Evolutionary conservation across 1,140 invertebrate species (phyloP), one percentile per base, ranked within the genome.

Genomic region (Bombus difficillimus): DNA sequence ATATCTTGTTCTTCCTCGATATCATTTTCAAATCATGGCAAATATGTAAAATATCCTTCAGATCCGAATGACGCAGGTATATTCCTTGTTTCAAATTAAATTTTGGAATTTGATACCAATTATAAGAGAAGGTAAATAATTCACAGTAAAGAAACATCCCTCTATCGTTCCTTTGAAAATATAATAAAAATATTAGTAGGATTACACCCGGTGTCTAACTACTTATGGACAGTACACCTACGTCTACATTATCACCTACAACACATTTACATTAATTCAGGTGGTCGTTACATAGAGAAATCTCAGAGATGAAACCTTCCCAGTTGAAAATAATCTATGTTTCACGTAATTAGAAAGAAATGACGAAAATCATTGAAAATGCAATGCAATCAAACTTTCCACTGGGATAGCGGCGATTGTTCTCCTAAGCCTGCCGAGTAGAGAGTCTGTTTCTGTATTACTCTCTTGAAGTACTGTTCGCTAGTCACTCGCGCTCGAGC

Each of bases 401-500:
- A 5, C 57, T 43, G 25, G 18, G 15, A 74, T 78, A 72, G 13
- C 28, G 22, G 39, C 62, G 66, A 77, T 86, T 39, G 28, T 71
- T 76, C 34, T 72, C 13, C 22, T 84, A 85, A 86, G 32, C 71
- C 68, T 18, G 39, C 25, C 37, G 34, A 39, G 32, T 10, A 39
- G 34, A 6, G 18, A 3, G n/a, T 62, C 64, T 62, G 68, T 80
- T 82, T 64, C 75, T 64, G 25, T 76, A 68, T 68, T 71, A 77
- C 53, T 68, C 69, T 74, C n/a, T 78, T 37, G 75, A 86, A 83
- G 59, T 77, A 81, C 73, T 80, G 71, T 81, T 74, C 71, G 37
- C 78, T 41, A 88, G 83, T 76, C 86, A 79, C 69, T 79, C 77
- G 82, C 78, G 74, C 83, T 91, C 83, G 59, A 90, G 89, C 84